Percentiles rank a stretch among this genome's conserved stretches.
These are phyloP conservation scores for Drosophila elegans DNA, from an alignment of 1,140 invertebrate genomes.

Conservation along the genomic window DNA sequence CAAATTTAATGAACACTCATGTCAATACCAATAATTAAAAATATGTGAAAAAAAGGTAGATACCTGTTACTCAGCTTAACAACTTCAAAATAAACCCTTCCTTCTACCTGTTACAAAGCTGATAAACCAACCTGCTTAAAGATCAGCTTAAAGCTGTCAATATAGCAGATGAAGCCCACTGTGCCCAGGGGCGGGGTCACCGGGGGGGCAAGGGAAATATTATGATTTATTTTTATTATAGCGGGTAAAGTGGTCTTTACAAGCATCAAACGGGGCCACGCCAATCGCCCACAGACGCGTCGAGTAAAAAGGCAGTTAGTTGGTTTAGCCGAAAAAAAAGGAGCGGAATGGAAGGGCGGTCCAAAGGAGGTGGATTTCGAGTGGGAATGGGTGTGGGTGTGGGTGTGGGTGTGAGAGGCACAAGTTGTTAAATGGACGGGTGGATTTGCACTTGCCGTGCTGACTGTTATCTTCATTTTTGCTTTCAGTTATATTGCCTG, in stretches of 20 bases:
- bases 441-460: constrained; percentile 84
- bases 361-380: constrained; percentile 4
- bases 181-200: constrained; percentile 27
- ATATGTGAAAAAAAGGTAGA: too few species aligned
- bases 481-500: constrained; percentile 84
- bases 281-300: constrained; percentile 58
- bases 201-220: constrained; percentile 72
- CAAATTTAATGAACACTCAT: too few species aligned
- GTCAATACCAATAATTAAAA: too few species aligned
- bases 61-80: too few species aligned
- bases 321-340: constrained; percentile 63
- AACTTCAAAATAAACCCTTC: too few species aligned
- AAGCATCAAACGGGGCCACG: constrained; percentile 76
- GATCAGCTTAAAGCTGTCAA: neutral
- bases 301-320: constrained; percentile 78
- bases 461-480: constrained; percentile 84
- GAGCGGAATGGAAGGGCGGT: constrained; percentile 5
- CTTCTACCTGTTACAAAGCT: too few species aligned
- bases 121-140: neutral
- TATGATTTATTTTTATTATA: constrained; percentile 85
- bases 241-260: constrained; percentile 84
- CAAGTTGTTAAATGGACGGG: constrained; percentile 84
- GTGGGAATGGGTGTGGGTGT: neutral
- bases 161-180: constrained; percentile 7
- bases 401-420: constrained; percentile 3